phyloP scores from a whole-genome alignment of 2,888 invertebrate species.

The Chrysolina americana region DNA sequence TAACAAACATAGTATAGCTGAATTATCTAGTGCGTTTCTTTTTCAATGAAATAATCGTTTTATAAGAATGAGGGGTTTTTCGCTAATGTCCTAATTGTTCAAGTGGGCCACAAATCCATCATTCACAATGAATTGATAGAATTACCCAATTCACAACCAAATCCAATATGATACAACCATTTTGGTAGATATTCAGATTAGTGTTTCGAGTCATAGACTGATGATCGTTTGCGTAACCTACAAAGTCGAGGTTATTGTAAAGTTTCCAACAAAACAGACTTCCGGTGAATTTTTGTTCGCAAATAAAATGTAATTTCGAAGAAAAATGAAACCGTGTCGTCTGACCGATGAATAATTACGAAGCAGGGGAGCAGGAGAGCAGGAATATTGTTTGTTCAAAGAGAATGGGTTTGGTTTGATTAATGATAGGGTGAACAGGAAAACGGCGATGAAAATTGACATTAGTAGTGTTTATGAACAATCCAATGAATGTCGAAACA shows the following conservation, averaged over 20 bases:
- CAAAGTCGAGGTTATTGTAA: background rate
- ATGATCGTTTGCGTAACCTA: background rate
- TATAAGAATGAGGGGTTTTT: too few relatives aligned
- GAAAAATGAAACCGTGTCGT: background rate
- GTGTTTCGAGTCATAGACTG: background rate
- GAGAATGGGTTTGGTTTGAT: background rate
- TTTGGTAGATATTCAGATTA: too few relatives aligned
- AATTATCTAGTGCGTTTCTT: too few relatives aligned
- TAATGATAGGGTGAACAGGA: background rate
- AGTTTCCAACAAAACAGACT: background rate
- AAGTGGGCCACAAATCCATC: too few relatives aligned
- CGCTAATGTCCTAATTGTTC: too few relatives aligned
- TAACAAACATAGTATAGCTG: too few relatives aligned
- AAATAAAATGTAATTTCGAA: background rate
- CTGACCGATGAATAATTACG: background rate
- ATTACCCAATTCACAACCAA: too few relatives aligned
- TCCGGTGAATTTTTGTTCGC: background rate
- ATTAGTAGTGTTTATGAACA: background rate
- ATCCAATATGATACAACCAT: too few relatives aligned
- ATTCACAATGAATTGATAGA: too few relatives aligned
- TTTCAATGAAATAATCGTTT: too few relatives aligned
- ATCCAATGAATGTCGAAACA: background rate
- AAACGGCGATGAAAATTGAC: constrained; percentile 1
- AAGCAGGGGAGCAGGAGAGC: background rate
- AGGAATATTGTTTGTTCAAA: background rate